Conservation (phyloP, 2,113 vertebrate species). For the Hystrix brachyura region DNA sequence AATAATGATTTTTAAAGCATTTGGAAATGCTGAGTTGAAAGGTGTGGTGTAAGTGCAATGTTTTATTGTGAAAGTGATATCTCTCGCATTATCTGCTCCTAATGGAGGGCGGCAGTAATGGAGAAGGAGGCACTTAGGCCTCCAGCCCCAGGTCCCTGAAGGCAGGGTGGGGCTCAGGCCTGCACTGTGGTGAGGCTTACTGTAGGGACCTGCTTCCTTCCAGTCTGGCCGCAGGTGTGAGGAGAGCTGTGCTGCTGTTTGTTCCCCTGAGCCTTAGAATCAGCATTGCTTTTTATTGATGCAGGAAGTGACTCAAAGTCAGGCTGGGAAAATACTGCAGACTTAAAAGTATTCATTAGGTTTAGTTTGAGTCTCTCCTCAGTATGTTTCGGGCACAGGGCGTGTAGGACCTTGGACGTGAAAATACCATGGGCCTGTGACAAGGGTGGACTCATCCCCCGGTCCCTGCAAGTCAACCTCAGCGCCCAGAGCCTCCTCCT, state of each 20-base stretch:
- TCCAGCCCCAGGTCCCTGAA: slow-evolving; percentile 73
- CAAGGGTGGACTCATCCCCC: not conserved
- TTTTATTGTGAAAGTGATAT: slow-evolving; percentile 82
- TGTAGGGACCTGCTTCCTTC: slow-evolving; percentile 69
- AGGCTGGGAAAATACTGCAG: not conserved
- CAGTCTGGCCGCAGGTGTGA: slow-evolving; percentile 66
- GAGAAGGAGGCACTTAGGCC: slow-evolving; percentile 78
- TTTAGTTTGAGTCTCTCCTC: not conserved
- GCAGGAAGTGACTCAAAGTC: slow-evolving; percentile 40
- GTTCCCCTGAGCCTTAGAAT: slow-evolving; percentile 43
- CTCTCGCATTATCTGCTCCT: slow-evolving; percentile 78
- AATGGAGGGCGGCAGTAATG: slow-evolving; percentile 83
- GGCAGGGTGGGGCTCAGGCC: slow-evolving; percentile 60
- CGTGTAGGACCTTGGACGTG: not conserved
- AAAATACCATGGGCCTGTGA: not conserved
- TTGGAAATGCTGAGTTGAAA: slow-evolving; percentile 84
- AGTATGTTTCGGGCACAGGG: not conserved
- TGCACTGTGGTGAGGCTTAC: slow-evolving; percentile 75
- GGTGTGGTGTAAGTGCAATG: slow-evolving; percentile 83
- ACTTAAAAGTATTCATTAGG: slow-evolving; percentile 25
- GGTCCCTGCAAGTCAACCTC: not conserved
- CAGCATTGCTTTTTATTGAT: not conserved
- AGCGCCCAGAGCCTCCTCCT: not conserved
- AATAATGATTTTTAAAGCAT: slow-evolving; percentile 86
- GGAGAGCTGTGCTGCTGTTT: not conserved